Evolutionary conservation across 1,140 invertebrate genomes (phyloP).

Genomic region (Chionoecetes opilio): DNA sequence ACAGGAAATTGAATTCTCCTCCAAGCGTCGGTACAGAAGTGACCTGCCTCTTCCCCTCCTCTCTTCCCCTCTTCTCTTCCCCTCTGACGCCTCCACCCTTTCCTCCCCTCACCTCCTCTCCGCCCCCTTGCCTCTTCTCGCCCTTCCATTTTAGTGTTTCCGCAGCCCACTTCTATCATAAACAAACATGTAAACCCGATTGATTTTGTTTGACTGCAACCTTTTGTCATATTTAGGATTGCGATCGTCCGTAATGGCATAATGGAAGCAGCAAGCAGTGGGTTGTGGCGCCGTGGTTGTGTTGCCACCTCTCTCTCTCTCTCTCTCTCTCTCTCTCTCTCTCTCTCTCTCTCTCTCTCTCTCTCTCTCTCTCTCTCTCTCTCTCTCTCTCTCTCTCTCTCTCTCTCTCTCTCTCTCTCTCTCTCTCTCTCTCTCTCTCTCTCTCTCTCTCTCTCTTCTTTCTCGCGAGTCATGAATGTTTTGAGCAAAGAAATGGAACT

Average conservation of each 20-base stretch:
- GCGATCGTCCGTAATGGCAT: background rate
- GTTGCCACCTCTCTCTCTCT: no score
- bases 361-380: no score
- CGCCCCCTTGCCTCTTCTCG: background rate
- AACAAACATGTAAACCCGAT: background rate
- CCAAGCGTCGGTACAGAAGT: background rate
- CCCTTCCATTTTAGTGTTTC: background rate
- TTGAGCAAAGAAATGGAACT: no score
- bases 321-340: no score
- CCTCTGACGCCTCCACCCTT: background rate
- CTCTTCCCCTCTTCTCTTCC: background rate
- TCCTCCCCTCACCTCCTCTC: background rate
- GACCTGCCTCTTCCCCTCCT: background rate
- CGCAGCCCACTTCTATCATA: background rate
- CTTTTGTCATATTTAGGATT: background rate
- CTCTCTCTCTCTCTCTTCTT: no score
- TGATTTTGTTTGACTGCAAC: constrained; percentile 10
- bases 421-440: no score
- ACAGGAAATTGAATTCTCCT: constrained; percentile 29
- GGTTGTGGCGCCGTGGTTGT: no score
- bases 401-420: no score
- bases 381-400: no score
- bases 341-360: no score
- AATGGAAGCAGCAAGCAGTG: background rate
- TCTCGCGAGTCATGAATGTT: no score